phyloP scores from a whole-genome alignment of 2,797 vertebrate species.

The Eleutherodactylus coqui region DNA sequence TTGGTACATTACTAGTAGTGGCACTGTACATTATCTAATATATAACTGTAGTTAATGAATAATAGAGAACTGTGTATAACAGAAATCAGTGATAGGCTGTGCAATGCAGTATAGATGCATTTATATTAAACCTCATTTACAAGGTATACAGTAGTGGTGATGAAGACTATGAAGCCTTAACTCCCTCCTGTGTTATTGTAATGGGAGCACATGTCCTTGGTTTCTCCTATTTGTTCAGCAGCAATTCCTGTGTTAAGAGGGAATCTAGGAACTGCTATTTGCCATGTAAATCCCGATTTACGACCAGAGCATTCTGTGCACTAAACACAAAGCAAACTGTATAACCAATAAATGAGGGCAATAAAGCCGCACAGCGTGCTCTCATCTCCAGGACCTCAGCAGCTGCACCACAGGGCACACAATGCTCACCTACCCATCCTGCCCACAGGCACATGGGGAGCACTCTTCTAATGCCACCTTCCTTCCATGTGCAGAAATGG shows the following conservation, averaged over 20 bases:
- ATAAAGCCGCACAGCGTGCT: conserved; percentile 79
- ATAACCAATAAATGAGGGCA: conserved; percentile 72
- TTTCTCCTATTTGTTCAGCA: conserved; percentile 21
- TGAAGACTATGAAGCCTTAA: background rate
- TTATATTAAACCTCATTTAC: conserved; percentile 33
- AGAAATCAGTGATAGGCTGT: background rate
- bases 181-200: background rate
- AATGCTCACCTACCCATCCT: conserved; percentile 74
- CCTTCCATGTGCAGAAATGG: conserved; percentile 75
- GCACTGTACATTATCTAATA: too few species aligned
- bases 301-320: conserved; percentile 31
- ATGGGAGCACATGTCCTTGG: background rate
- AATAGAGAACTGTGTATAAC: background rate
- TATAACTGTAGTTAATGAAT: background rate
- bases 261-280: conserved; percentile 12
- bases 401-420: conserved; percentile 67
- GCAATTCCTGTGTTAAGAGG: conserved; percentile 25
- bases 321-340: conserved; percentile 49
- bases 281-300: conserved; percentile 43
- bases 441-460: conserved; percentile 78
- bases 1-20: too few species aligned
- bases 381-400: conserved; percentile 76
- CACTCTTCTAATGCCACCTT: conserved; percentile 76
- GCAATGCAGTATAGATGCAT: background rate
- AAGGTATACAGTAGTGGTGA: conserved; percentile 31